phyloP scores from a whole-genome alignment of 2,888 invertebrate species.

The Dendrolimus pini region DNA sequence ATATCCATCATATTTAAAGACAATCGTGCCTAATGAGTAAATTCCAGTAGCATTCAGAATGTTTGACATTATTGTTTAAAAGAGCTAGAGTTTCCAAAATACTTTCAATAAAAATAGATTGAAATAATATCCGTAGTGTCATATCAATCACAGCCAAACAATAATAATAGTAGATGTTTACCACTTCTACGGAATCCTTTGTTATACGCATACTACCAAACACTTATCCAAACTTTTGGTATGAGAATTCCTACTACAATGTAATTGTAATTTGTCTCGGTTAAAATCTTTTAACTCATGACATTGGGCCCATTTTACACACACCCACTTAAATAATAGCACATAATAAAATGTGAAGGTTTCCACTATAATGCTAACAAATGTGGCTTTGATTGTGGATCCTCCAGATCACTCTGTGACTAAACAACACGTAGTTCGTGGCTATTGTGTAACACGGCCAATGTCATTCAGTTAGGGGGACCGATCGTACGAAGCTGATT shows the following conservation, averaged over 20 bases:
- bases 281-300: not conserved
- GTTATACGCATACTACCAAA: too few species aligned
- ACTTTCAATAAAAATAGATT: too few species aligned
- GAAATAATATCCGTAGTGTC: too few species aligned
- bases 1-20: too few species aligned
- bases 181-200: too few species aligned
- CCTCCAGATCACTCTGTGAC: not conserved
- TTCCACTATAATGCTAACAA: constrained; percentile 28
- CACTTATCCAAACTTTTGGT: too few species aligned
- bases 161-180: too few species aligned
- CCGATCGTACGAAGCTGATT: constrained; percentile 9
- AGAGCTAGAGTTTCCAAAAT: too few species aligned
- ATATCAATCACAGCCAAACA: too few species aligned
- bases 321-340: constrained; percentile 4
- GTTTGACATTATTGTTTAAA: too few species aligned
- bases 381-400: constrained; percentile 36
- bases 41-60: too few species aligned
- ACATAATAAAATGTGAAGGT: constrained; percentile 27
- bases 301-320: constrained; percentile 3
- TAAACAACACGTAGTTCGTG: not conserved
- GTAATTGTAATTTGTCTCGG: not conserved
- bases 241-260: not conserved
- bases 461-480: constrained; percentile 21
- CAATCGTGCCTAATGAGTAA: too few species aligned
- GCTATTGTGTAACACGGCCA: constrained; percentile 20